Base-by-base conservation (phyloP, 2,113 vertebrate species). In the Mionectes macconnelli region DNA sequence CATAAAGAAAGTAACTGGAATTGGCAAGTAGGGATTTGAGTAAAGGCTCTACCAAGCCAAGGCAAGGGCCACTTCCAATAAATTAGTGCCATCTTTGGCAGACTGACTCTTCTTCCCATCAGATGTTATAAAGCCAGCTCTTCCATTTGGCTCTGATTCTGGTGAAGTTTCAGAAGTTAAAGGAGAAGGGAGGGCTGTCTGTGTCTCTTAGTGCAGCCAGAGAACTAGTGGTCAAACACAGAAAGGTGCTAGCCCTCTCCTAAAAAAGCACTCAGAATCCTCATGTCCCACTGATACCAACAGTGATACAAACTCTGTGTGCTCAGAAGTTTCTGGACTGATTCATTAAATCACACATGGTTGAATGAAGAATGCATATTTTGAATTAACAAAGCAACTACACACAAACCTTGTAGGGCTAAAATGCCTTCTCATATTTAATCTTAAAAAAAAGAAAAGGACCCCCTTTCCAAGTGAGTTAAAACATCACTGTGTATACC, bases 141-240 rank as follows among this genome's bases (percentile, higher is more conserved):
- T 84, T 84, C 30, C 27, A 66, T 60, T 69, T 87, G 44, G 19
- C 40, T 40, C 17, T 40, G 31, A n/a, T 42, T 84, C 69, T 0
- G 5, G 14, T 56, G 50, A 91, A 68, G 24, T 40, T 56, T 49
- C 40, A 87, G 28, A n/a, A n/a, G n/a, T n/a, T 20, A 62, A 40
- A 72, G 14, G 21, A 56, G n/a, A 6, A 50, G 20, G 47, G 45
- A 45, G 20, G 21, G 27, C 9, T 69, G 9, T 4, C 12, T 21
- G 37, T 9, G 18, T 17, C 20, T 70, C 28, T 19, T 35, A 56
- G 11, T 0, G 4, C 9, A 25, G 57, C 3, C 0, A 4, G 20
- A 53, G 47, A 83, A 42, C 27, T 72, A 35, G 57, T 10, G 12
- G 33, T 63, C 13, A 45, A 86, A 62, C 0, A 1, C 21, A 39